Percentiles rank a stretch among this genome's conserved stretches.
phyloP scores from a whole-genome alignment of 23 tunicate species.

The Oikopleura albicans region DNA sequence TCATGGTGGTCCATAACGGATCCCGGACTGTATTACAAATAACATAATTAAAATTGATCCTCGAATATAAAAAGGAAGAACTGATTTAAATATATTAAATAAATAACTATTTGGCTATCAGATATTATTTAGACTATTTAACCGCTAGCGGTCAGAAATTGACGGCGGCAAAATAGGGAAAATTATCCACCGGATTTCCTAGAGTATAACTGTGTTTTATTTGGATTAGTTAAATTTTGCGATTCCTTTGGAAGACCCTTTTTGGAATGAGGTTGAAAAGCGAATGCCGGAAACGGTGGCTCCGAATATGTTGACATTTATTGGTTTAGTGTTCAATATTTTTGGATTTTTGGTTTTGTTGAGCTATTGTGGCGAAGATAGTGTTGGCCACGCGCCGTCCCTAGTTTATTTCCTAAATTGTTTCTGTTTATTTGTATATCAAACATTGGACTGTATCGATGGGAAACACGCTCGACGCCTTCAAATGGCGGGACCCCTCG shows the following conservation, averaged over 20 bases:
- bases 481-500: background rate
- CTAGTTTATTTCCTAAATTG: background rate
- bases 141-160: too few relatives aligned
- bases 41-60: too few relatives aligned
- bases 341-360: background rate
- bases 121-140: too few relatives aligned
- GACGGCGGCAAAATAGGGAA: too few relatives aligned
- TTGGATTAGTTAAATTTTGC: too few relatives aligned
- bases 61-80: too few relatives aligned
- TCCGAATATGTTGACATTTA: background rate
- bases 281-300: background rate
- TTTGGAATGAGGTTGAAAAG: background rate
- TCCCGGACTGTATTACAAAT: too few relatives aligned
- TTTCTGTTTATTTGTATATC: background rate
- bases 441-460: constrained; percentile 3
- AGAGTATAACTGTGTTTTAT: too few relatives aligned
- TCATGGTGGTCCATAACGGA: too few relatives aligned
- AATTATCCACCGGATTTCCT: too few relatives aligned
- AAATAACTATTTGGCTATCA: too few relatives aligned
- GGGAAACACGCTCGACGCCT: constrained; percentile 1
- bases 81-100: too few relatives aligned
- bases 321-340: background rate
- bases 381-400: background rate
- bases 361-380: background rate
- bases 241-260: background rate